A percentile compares a stretch with the other conserved stretches of the same genome.
Evolutionary conservation across 1,140 invertebrate species (phyloP).

Genomic region (Pseudoatta argentina): DNA sequence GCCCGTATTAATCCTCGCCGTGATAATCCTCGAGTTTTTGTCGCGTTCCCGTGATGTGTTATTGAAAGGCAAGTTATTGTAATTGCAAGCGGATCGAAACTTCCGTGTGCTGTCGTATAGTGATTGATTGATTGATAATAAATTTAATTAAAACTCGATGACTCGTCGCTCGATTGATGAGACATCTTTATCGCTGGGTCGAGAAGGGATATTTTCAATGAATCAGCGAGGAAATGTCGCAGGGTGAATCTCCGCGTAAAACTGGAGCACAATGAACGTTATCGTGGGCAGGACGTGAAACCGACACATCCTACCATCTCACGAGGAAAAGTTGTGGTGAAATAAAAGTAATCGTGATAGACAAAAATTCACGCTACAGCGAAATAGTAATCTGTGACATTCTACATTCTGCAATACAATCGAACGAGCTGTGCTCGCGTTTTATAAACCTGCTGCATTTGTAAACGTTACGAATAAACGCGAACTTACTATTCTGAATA

Average conservation of each 20-base stretch:
- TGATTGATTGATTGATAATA: neutral
- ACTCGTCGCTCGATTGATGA: neutral
- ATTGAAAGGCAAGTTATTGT: neutral
- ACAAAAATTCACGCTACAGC: neutral
- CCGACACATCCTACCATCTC: neutral
- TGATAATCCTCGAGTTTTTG: neutral
- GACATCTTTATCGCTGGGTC: neutral
- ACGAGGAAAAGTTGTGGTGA: constrained; percentile 17
- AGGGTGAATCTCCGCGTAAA: neutral
- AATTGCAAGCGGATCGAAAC: neutral
- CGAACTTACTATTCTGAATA: neutral
- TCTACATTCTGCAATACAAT: neutral
- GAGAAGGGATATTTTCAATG: neutral
- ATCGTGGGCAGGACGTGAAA: constrained; percentile 29
- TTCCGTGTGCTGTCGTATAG: neutral
- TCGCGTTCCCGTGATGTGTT: neutral
- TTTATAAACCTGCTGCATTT: neutral
- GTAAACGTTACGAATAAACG: neutral
- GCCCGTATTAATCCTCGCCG: neutral
- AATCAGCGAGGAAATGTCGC: constrained; percentile 26
- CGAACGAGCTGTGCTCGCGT: neutral
- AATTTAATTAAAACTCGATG: neutral
- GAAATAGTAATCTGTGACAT: neutral
- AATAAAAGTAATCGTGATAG: neutral
- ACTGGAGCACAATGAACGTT: constrained; percentile 32